These are phyloP conservation scores for Apis dorsata DNA, from an alignment of 1,140 invertebrate genomes.

Conservation along the genomic window DNA sequence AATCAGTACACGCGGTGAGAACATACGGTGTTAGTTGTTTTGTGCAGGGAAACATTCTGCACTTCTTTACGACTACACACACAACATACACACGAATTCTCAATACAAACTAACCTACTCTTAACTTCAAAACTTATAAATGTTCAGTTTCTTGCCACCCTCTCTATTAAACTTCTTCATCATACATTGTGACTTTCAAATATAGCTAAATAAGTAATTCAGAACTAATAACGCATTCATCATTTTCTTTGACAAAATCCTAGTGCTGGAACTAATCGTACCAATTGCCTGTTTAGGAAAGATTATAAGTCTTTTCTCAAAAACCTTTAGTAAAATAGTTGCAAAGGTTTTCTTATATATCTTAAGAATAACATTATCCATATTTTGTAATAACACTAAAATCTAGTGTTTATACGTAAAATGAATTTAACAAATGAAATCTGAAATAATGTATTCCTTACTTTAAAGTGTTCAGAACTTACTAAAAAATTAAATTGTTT, in stretches of 20 bases:
- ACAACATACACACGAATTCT: constrained; percentile 79
- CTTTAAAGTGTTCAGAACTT: neutral
- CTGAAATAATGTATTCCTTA: constrained; percentile 1
- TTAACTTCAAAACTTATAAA: constrained; percentile 76
- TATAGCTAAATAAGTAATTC: constrained; percentile 62
- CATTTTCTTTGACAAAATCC: constrained; percentile 53
- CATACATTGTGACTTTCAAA: constrained; percentile 50
- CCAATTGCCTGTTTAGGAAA: constrained; percentile 67
- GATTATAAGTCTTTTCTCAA: constrained; percentile 3
- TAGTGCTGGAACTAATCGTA: constrained; percentile 63
- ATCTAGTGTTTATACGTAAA: neutral
- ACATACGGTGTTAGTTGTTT: constrained; percentile 49
- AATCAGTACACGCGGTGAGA: constrained; percentile 42
- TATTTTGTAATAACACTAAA: neutral
- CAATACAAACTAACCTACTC: constrained; percentile 76
- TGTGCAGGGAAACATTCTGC: constrained; percentile 54
- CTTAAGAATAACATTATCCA: neutral
- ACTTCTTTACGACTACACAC: constrained; percentile 77
- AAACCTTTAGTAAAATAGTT: constrained; percentile 3
- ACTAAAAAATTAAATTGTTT: constrained; percentile 9
- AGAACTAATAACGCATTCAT: constrained; percentile 59
- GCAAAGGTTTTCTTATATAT: neutral
- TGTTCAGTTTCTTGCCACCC: constrained; percentile 47
- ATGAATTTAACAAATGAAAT: constrained; percentile 14
- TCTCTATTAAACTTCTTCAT: constrained; percentile 34